A percentile compares a stretch with the other conserved stretches of the same genome.
Evolutionary conservation across 1,140 invertebrate species (phyloP).

Genomic region (Atta colombica): DNA sequence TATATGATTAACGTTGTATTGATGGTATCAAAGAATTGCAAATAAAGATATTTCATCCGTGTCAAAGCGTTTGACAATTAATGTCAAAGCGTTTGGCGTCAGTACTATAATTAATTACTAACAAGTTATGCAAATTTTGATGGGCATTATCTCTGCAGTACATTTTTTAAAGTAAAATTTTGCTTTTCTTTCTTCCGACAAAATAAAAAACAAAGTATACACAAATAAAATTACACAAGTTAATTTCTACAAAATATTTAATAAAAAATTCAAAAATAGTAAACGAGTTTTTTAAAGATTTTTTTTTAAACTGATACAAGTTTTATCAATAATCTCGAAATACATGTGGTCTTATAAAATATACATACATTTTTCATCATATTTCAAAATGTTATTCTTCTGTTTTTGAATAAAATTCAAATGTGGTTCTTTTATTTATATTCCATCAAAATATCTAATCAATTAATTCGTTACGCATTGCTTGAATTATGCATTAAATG

Average conservation of each 20-base stretch:
- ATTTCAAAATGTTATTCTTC: neutral
- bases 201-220: neutral
- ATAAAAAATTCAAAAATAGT: neutral
- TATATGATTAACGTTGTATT: neutral
- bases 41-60: slow-evolving; percentile 11
- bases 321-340: neutral
- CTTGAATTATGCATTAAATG: slow-evolving; percentile 4
- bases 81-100: no score
- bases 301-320: no score
- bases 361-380: neutral
- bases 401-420: neutral
- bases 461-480: neutral
- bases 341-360: neutral
- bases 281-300: neutral
- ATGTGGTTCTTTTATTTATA: neutral
- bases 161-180: slow-evolving; percentile 3
- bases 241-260: neutral
- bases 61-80: neutral
- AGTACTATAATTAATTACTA: slow-evolving; percentile 18
- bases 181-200: neutral
- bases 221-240: neutral
- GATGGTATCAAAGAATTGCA: neutral
- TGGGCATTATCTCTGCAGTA: neutral
- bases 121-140: slow-evolving; percentile 30
- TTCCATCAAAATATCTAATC: neutral